A percentile compares a stretch with the other conserved stretches of the same genome.
These are phyloP conservation scores for Cyrtorhinus lividipennis DNA, from an alignment of 1,140 invertebrate genomes.

Conservation along the genomic window DNA sequence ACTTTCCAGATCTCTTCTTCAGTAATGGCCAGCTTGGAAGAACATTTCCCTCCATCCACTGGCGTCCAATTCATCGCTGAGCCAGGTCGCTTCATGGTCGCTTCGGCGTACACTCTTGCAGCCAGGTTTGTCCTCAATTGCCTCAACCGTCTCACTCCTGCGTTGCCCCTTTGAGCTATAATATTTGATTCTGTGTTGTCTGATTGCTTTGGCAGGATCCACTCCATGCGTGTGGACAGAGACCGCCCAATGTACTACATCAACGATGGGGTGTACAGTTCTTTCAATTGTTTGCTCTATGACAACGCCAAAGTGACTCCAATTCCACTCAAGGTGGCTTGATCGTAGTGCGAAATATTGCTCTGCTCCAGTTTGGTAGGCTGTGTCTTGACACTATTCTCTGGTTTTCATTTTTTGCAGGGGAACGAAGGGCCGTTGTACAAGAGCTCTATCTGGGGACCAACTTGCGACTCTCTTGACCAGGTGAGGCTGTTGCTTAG, in stretches of 20 bases:
- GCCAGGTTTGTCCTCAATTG: conserved; percentile 31
- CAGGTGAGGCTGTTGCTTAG: too few species aligned
- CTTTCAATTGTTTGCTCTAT: conserved; percentile 92
- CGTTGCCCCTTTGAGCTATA: too few species aligned
- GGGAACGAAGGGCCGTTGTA: conserved; percentile 34
- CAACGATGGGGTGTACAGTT: conserved; percentile 96
- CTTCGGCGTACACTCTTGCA: conserved; percentile 82
- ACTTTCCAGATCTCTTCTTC: not conserved
- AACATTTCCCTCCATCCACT: not conserved
- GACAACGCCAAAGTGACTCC: conserved; percentile 73
- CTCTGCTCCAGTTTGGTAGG: too few species aligned
- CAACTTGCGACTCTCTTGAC: conserved; percentile 88
- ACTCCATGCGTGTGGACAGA: conserved; percentile 55
- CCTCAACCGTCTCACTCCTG: too few species aligned
- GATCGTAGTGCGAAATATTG: too few species aligned
- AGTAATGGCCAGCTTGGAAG: not conserved
- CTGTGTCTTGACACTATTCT: too few species aligned
- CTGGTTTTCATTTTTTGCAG: too few species aligned
- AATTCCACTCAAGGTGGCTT: conserved; percentile 41
- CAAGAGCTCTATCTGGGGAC: conserved; percentile 72
- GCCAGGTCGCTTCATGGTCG: conserved; percentile 90
- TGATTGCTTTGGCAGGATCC: too few species aligned
- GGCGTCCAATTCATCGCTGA: conserved; percentile 69
- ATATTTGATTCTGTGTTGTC: too few species aligned
- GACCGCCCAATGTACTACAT: conserved; percentile 83